These are phyloP conservation scores for Bambusicola thoracicus DNA, from an alignment of 2,113 vertebrate species.

Conservation along the genomic window DNA sequence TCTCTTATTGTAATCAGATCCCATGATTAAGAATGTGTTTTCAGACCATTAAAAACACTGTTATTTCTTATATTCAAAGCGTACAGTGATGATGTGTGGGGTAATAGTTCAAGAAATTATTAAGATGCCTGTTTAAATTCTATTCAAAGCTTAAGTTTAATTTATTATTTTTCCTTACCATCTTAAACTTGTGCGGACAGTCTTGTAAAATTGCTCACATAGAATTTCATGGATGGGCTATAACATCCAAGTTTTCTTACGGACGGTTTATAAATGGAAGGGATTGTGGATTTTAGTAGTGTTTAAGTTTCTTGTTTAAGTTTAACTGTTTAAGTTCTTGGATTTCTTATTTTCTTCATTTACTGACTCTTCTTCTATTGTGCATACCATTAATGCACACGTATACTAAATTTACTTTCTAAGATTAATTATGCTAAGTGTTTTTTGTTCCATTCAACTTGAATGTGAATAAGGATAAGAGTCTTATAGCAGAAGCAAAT, in stretches of 20 bases:
- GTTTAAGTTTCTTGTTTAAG: too few species aligned
- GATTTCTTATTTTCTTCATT: not conserved
- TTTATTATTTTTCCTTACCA: not conserved
- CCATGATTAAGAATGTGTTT: not conserved
- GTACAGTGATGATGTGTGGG: not conserved
- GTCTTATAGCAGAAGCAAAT: not conserved
- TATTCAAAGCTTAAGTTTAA: not conserved
- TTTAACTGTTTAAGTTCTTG: too few species aligned
- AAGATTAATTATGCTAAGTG: not conserved
- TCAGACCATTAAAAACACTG: not conserved
- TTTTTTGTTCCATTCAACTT: not conserved
- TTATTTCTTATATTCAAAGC: not conserved
- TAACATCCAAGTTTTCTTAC: not conserved
- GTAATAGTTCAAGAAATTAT: not conserved
- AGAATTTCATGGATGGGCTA: not conserved
- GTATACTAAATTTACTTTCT: not conserved
- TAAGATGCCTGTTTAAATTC: not conserved
- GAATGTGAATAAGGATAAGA: not conserved
- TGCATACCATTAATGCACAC: not conserved
- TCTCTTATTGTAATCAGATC: not conserved
- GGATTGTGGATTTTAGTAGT: not conserved
- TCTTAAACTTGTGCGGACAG: not conserved
- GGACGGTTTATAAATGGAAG: conserved; percentile 17
- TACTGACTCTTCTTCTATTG: too few species aligned
- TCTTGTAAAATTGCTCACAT: not conserved